A percentile compares a stretch with the other conserved stretches of the same genome.
phyloP scores from a whole-genome alignment of 2,113 vertebrate genomes.

The Myxocyprinus asiaticus region DNA sequence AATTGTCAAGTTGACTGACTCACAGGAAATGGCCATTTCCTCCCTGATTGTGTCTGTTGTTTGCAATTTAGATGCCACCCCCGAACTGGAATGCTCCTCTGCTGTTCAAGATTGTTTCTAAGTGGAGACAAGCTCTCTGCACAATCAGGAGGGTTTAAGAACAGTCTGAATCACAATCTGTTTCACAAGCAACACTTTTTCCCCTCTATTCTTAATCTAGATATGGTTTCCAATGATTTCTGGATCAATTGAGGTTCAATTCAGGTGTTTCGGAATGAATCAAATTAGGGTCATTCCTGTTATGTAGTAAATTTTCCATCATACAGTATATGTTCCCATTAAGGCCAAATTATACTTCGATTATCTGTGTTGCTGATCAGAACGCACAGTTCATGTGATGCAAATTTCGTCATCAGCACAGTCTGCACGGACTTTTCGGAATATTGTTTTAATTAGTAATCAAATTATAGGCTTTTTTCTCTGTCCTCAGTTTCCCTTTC shows the following conservation, averaged over 20 bases:
- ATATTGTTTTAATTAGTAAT: too few species aligned
- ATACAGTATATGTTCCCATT: too few species aligned
- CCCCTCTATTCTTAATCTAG: constrained; percentile 4
- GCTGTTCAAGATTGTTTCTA: constrained; percentile 21
- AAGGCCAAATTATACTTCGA: too few species aligned
- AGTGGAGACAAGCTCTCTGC: constrained; percentile 12
- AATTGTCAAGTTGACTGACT: constrained; percentile 57
- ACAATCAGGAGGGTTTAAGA: constrained; percentile 18
- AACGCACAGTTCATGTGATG: too few species aligned
- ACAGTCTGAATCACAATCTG: constrained; percentile 19
- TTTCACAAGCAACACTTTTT: constrained; percentile 18
- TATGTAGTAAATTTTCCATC: too few species aligned
- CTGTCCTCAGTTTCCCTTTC: too few species aligned
- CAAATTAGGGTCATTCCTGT: background rate
- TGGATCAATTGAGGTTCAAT: constrained; percentile 11
- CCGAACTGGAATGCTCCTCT: constrained; percentile 42
- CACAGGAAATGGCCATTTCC: constrained; percentile 59
- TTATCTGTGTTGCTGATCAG: too few species aligned
- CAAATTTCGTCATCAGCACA: too few species aligned
- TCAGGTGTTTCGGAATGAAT: constrained; percentile 23
- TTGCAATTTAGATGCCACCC: constrained; percentile 64
- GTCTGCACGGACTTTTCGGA: too few species aligned
- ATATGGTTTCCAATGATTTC: constrained; percentile 27
- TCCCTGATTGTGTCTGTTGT: constrained; percentile 63
- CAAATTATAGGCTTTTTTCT: too few species aligned